Percentiles rank a stretch among this genome's conserved stretches.
Evolutionary conservation across 2,888 invertebrate genomes (phyloP).

Genomic region (Drosophila nigritarsus): DNA sequence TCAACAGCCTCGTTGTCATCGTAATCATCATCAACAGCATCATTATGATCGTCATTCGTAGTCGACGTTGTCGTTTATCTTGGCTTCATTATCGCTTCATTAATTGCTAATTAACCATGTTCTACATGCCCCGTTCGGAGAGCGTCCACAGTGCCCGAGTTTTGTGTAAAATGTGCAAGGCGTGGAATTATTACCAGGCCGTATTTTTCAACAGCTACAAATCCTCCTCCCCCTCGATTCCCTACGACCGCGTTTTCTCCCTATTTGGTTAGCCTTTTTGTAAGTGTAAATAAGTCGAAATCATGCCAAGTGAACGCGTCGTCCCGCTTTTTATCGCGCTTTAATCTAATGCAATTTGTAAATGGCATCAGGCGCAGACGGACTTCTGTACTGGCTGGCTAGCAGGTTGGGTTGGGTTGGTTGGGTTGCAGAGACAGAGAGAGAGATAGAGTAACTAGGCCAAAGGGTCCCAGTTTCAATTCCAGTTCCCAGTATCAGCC

Average conservation of each 20-base stretch:
- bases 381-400: not conserved
- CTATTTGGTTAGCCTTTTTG: slow-evolving; percentile 67
- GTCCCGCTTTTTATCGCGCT: slow-evolving; percentile 72
- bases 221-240: not conserved
- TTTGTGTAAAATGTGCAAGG: slow-evolving; percentile 73
- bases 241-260: not conserved
- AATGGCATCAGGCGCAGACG: slow-evolving; percentile 59
- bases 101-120: slow-evolving; percentile 84
- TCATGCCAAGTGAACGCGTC: slow-evolving; percentile 75
- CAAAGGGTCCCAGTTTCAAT: slow-evolving; percentile 42
- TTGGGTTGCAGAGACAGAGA: not conserved
- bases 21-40: slow-evolving; percentile 15
- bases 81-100: slow-evolving; percentile 84
- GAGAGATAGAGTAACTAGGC: slow-evolving; percentile 37
- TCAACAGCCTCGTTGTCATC: slow-evolving; percentile 50
- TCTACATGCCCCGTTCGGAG: slow-evolving; percentile 69
- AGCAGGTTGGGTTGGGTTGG: slow-evolving; percentile 20
- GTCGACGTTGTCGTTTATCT: slow-evolving; percentile 74
- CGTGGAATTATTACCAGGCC: slow-evolving; percentile 68
- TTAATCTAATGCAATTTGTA: slow-evolving; percentile 80
- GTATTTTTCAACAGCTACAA: slow-evolving; percentile 3
- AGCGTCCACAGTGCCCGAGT: slow-evolving; percentile 29
- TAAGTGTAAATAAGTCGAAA: slow-evolving; percentile 78
- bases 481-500: not conserved
- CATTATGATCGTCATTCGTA: slow-evolving; percentile 26